Evolutionary conservation across 2,888 invertebrate species (phyloP).

Genomic region (Poecilobothrus nobilitatus): DNA sequence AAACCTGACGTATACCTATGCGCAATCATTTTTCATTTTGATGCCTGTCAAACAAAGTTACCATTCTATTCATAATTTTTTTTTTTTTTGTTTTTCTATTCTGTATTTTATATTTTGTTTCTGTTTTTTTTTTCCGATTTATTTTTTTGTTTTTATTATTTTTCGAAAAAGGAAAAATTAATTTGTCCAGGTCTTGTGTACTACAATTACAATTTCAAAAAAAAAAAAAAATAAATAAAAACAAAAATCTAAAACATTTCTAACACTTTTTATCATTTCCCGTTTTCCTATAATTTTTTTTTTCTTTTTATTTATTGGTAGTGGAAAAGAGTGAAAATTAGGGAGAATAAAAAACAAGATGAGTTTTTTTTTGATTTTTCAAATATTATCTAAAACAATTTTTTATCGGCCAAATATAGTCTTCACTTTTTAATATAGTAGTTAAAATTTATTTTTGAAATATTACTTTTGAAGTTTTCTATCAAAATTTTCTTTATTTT

Average conservation of each 20-base stretch:
- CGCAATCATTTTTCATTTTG: conserved; percentile 6
- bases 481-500: background rate
- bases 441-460: background rate
- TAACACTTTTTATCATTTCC: background rate
- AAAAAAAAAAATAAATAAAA: background rate
- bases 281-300: background rate
- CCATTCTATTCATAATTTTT: conserved; percentile 4
- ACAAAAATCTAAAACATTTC: background rate
- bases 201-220: background rate
- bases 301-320: no score
- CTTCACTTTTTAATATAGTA: background rate
- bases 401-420: background rate
- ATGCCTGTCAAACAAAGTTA: conserved; percentile 6
- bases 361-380: background rate
- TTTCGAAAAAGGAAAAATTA: background rate
- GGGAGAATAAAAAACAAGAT: background rate
- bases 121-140: background rate
- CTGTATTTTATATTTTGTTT: no score
- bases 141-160: background rate
- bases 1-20: conserved; percentile 4
- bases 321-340: background rate
- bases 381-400: background rate
- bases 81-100: background rate
- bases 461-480: background rate
- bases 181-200: conserved; percentile 1